Percentiles rank a stretch among this genome's conserved stretches.
Evolutionary conservation across 2,113 vertebrate genomes (phyloP).

Genomic region (Mormyrus lacerda): DNA sequence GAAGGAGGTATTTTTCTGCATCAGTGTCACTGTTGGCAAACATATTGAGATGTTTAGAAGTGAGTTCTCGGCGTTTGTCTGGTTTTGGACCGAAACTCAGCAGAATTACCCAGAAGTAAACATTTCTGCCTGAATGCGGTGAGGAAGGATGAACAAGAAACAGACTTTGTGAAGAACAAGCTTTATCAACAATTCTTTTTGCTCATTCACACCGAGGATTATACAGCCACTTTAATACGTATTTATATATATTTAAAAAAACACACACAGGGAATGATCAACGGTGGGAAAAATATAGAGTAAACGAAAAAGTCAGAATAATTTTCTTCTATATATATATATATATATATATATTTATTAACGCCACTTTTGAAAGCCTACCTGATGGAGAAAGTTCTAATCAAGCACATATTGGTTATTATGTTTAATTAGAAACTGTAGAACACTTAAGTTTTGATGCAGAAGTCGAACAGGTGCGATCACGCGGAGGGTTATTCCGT

Average conservation of each 20-base stretch:
- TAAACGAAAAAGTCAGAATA: background rate
- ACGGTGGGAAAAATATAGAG: background rate
- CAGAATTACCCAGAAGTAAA: background rate
- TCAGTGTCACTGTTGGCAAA: background rate
- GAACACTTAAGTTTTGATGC: background rate
- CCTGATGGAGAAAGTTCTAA: background rate
- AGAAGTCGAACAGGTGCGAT: background rate
- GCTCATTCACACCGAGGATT: background rate
- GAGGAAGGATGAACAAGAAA: constrained; percentile 16
- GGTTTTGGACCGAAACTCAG: background rate
- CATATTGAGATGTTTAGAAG: background rate
- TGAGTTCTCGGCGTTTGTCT: background rate
- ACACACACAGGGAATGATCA: too few species aligned
- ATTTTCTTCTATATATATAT: too few species aligned
- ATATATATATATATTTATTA: too few species aligned
- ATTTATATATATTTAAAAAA: background rate
- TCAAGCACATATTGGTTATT: background rate
- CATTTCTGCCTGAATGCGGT: background rate
- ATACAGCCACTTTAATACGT: background rate
- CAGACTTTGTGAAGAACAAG: background rate
- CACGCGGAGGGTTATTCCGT: background rate
- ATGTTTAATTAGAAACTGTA: background rate
- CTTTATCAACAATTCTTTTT: background rate
- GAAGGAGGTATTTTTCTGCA: background rate
- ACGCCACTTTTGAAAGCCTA: background rate